Percentiles rank a stretch among this genome's conserved stretches.
Evolutionary conservation across 2,797 vertebrate genomes (phyloP).

Genomic region (Intellagama lesueurii): DNA sequence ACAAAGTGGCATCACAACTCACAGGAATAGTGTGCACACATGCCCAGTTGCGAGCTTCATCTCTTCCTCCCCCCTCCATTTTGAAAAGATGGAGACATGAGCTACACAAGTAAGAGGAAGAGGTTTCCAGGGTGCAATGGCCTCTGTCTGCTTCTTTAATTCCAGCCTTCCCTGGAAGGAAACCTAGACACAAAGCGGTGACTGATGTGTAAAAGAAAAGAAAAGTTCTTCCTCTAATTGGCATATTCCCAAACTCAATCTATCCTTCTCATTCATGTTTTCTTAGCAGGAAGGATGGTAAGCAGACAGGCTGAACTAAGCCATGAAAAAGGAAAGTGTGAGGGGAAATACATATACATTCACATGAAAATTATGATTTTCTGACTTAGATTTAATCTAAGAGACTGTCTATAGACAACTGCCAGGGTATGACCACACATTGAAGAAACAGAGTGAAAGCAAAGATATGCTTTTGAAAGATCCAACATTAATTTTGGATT

Average conservation of each 20-base stretch:
- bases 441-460: background rate
- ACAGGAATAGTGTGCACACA: background rate
- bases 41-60: background rate
- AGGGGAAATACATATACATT: background rate
- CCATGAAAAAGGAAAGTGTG: background rate
- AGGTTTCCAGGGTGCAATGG: background rate
- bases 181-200: background rate
- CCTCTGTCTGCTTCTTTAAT: background rate
- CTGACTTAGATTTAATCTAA: background rate
- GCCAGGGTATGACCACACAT: background rate
- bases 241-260: background rate
- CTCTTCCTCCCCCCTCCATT: background rate
- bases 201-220: background rate
- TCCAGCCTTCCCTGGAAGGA: background rate
- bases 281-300: background rate
- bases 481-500: too few relatives aligned
- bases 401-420: background rate
- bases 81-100: constrained; percentile 1
- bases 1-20: background rate
- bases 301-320: constrained; percentile 3
- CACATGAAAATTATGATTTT: background rate
- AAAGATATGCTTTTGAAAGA: background rate
- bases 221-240: background rate
- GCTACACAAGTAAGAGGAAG: background rate
- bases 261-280: background rate